phyloP scores from a whole-genome alignment of 1,140 invertebrate species.

The Melipona quadrifasciata region DNA sequence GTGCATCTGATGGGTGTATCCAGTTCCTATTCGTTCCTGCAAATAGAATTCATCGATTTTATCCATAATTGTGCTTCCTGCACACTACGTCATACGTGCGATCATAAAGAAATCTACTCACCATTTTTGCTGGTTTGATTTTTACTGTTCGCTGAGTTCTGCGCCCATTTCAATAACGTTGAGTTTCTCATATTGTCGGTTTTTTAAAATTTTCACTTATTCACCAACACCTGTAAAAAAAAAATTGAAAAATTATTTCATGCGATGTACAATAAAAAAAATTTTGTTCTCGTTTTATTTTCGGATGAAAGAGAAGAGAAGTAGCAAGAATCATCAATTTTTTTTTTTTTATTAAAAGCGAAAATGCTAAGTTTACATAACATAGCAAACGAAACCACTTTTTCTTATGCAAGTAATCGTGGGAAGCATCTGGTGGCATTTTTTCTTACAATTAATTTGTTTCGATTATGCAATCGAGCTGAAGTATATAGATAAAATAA shows the following conservation, averaged over 20 bases:
- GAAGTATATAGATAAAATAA: neutral
- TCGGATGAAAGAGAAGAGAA: too few relatives aligned
- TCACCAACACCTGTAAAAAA: constrained; percentile 69
- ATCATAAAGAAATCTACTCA: constrained; percentile 37
- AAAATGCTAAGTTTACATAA: neutral
- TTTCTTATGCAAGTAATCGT: neutral
- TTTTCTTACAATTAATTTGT: neutral
- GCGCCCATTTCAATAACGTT: constrained; percentile 84
- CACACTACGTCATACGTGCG: neutral
- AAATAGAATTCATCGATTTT: constrained; percentile 61
- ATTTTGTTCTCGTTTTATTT: neutral
- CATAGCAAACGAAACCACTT: neutral
- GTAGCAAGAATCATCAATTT: too few relatives aligned
- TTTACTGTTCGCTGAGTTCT: constrained; percentile 83
- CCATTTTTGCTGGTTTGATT: constrained; percentile 80
- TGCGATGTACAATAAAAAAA: too few relatives aligned
- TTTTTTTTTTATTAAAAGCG: neutral
- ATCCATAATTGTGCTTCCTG: neutral
- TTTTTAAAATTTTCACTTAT: constrained; percentile 47
- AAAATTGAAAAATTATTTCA: neutral
- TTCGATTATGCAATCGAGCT: constrained; percentile 12
- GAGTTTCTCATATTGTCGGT: constrained; percentile 82
- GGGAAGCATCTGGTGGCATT: constrained; percentile 6
- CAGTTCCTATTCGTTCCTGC: constrained; percentile 87
- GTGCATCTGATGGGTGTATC: constrained; percentile 96